Percentiles rank a stretch among this genome's conserved stretches.
phyloP scores from a whole-genome alignment of 1,140 invertebrate genomes.

The Ostrea denselamellosa region DNA sequence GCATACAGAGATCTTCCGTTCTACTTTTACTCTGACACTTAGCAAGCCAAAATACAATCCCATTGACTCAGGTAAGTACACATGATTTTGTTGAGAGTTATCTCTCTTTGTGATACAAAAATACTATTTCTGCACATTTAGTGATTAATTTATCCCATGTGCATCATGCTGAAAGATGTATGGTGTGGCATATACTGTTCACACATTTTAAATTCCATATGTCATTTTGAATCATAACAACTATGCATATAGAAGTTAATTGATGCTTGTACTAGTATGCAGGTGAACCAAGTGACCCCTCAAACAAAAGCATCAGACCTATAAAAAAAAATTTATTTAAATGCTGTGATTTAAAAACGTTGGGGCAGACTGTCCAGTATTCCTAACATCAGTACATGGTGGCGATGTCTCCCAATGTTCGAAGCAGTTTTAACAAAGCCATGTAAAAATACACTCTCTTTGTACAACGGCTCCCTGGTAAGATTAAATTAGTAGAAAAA shows the following conservation, averaged over 20 bases:
- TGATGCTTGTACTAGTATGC: neutral
- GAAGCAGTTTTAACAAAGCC: neutral
- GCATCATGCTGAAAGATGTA: neutral
- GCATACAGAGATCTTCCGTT: conserved; percentile 50
- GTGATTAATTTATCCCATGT: neutral
- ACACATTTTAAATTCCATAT: neutral
- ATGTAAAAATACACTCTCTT: neutral
- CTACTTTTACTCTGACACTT: conserved; percentile 48
- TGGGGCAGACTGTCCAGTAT: neutral
- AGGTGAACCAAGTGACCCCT: neutral
- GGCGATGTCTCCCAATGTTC: neutral
- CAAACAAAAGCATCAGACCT: neutral
- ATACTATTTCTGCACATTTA: neutral
- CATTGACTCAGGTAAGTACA: neutral
- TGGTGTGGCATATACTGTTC: no score
- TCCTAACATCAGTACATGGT: neutral
- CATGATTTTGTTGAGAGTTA: neutral
- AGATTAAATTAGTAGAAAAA: conserved; percentile 6
- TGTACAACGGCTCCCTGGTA: neutral
- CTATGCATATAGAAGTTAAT: neutral
- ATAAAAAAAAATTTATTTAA: neutral
- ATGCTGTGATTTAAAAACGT: neutral
- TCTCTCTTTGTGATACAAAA: neutral
- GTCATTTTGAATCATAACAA: neutral
- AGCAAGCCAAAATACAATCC: conserved; percentile 18